Percentiles rank a stretch among this genome's conserved stretches.
Evolutionary conservation across 2,888 invertebrate genomes (phyloP).

Genomic region (Tineola bisselliella): DNA sequence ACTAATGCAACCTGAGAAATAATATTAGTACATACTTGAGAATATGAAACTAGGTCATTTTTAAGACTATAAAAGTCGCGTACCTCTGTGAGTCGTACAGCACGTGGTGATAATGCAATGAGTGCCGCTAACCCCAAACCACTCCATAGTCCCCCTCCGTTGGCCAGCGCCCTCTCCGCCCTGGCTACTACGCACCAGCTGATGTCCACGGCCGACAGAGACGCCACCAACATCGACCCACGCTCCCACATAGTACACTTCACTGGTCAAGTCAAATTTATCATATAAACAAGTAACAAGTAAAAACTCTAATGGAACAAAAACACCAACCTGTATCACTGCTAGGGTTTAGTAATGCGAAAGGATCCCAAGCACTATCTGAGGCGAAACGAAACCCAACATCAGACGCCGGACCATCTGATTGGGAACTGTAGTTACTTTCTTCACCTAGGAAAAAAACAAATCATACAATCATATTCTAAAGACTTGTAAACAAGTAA

Average conservation of each 20-base stretch:
- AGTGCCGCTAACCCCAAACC: constrained; percentile 44
- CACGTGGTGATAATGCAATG: constrained; percentile 43
- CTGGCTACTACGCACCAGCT: constrained; percentile 93
- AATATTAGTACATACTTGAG: no score
- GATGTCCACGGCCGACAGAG: constrained; percentile 93
- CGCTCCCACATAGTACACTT: constrained; percentile 96
- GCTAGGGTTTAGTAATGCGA: constrained; percentile 78
- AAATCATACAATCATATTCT: constrained; percentile 20
- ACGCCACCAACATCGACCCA: constrained; percentile 89
- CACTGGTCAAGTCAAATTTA: constrained; percentile 66
- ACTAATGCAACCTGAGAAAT: constrained; percentile 42
- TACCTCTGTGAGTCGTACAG: constrained; percentile 48
- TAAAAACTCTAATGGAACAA: no score
- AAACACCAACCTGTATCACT: constrained; percentile 75
- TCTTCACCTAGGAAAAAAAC: constrained; percentile 67
- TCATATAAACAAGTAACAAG: no score
- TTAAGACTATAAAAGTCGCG: no score
- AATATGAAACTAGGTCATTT: background rate
- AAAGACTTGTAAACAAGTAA: no score
- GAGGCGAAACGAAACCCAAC: constrained; percentile 58
- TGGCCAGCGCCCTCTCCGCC: constrained; percentile 74
- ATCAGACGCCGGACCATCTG: constrained; percentile 71
- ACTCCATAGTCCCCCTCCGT: constrained; percentile 42
- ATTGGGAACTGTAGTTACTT: constrained; percentile 84
- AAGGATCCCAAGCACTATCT: constrained; percentile 74